phyloP scores from a whole-genome alignment of 2,797 vertebrate genomes.

The Periparus ater region DNA sequence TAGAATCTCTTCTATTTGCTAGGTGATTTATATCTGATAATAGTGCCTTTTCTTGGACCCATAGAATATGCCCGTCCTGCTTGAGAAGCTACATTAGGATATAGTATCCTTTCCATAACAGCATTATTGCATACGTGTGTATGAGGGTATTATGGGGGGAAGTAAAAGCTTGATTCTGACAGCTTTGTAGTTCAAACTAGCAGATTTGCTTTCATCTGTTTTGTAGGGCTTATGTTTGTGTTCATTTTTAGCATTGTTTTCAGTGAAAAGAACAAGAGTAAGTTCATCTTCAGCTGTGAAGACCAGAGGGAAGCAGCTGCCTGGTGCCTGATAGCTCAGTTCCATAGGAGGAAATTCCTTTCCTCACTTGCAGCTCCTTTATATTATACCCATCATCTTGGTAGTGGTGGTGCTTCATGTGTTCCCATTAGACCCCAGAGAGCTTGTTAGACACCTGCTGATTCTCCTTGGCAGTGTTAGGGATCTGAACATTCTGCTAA shows the following conservation, averaged over 20 bases:
- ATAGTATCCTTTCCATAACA: background rate
- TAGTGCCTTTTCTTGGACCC: background rate
- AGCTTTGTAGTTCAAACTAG: background rate
- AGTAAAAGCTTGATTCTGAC: background rate
- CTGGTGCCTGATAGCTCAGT: background rate
- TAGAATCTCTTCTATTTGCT: background rate
- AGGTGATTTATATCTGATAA: background rate
- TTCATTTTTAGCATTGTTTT: conserved; percentile 7
- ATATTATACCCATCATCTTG: background rate
- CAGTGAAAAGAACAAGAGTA: background rate
- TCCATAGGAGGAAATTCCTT: background rate
- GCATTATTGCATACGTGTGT: background rate
- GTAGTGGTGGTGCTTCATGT: background rate
- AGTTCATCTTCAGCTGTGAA: background rate
- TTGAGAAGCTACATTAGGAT: background rate
- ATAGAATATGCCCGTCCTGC: background rate
- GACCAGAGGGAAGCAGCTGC: background rate
- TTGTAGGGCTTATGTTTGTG: background rate
- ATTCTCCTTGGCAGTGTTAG: conserved; percentile 41
- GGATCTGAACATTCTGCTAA: conserved; percentile 41
- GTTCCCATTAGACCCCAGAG: background rate
- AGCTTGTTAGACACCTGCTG: conserved; percentile 32
- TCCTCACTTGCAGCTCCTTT: background rate
- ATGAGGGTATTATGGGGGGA: background rate
- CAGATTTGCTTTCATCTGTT: background rate